A percentile compares a stretch with the other conserved stretches of the same genome.
phyloP scores from a whole-genome alignment of 2,888 invertebrate genomes.

The Bombylius major region DNA sequence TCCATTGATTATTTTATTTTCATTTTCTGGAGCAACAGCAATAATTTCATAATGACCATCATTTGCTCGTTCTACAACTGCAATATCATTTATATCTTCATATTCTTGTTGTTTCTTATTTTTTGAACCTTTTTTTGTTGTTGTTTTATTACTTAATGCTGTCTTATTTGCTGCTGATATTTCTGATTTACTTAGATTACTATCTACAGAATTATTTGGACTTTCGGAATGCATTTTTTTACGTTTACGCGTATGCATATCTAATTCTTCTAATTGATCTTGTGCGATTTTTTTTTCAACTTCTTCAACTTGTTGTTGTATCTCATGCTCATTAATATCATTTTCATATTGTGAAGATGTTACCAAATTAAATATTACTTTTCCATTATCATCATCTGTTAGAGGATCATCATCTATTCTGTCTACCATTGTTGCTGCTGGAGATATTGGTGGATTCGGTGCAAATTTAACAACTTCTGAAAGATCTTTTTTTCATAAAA shows the following conservation, averaged over 20 bases:
- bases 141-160: background rate
- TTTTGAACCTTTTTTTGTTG: background rate
- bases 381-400: slow-evolving; percentile 1
- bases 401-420: background rate
- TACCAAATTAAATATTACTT: slow-evolving; percentile 3
- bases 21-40: slow-evolving; percentile 26
- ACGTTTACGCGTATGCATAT: background rate
- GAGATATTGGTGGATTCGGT: background rate
- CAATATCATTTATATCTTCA: slow-evolving; percentile 33
- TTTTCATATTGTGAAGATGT: background rate
- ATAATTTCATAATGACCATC: slow-evolving; percentile 33
- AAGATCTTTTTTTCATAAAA: background rate
- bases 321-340: background rate
- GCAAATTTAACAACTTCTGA: slow-evolving; percentile 4
- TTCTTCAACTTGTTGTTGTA: background rate
- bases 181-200: no score
- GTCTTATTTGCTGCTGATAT: no score
- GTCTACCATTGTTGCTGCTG: slow-evolving; percentile 1
- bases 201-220: background rate
- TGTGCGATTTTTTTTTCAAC: background rate
- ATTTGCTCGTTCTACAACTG: slow-evolving; percentile 40
- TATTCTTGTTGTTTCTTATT: background rate
- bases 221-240: background rate
- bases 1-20: slow-evolving; percentile 12
- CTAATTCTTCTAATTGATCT: background rate